Evolutionary conservation across 2,113 vertebrate species (phyloP).

Genomic region (Meles meles): DNA sequence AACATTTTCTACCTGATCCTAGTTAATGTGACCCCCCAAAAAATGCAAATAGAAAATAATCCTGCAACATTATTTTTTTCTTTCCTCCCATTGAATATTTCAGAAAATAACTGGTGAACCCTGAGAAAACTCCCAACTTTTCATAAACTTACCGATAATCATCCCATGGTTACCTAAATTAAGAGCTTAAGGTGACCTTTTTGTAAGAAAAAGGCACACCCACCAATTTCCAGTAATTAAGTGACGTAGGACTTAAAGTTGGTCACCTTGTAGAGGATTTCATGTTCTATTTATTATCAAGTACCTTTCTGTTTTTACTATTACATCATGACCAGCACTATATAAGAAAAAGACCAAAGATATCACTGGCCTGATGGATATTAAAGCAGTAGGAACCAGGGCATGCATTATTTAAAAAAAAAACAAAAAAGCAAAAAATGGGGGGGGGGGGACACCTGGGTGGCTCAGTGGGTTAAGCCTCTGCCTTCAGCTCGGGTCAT

Average conservation of each 20-base stretch:
- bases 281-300: not conserved
- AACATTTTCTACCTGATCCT: not conserved
- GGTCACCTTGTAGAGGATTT: not conserved
- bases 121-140: not conserved
- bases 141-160: not conserved
- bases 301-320: not conserved
- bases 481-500: no score
- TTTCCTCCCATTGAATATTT: not conserved
- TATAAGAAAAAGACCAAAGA: not conserved
- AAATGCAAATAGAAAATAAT: conserved; percentile 13
- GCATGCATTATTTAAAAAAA: not conserved
- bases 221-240: not conserved
- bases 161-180: not conserved
- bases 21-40: not conserved
- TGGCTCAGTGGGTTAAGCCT: no score
- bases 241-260: not conserved
- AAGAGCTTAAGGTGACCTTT: not conserved
- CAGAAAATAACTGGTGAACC: not conserved
- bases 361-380: not conserved
- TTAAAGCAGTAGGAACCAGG: not conserved
- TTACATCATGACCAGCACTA: not conserved
- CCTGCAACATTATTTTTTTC: not conserved
- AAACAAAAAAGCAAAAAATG: not conserved
- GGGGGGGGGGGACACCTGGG: no score
- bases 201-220: not conserved